Conservation (phyloP, 1,140 invertebrate genomes). For the Neuroterus valhalla region DNA sequence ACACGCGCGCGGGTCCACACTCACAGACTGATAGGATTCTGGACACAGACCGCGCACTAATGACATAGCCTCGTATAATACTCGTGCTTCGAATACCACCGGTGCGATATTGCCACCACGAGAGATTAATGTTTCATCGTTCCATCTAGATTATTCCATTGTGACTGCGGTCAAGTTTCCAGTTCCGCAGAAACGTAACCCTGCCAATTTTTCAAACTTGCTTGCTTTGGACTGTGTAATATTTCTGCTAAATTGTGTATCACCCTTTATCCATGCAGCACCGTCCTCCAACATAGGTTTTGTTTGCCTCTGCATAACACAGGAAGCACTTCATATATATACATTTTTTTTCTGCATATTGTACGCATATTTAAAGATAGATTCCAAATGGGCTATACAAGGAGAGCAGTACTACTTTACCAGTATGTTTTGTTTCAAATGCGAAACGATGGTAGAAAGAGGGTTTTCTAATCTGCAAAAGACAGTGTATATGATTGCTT, state of each 20-base stretch:
- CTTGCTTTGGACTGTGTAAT: slow-evolving; percentile 64
- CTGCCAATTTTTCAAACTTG: slow-evolving; percentile 34
- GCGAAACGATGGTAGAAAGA: too few relatives aligned
- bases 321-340: too few relatives aligned
- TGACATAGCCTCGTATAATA: slow-evolving; percentile 66
- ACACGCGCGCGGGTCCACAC: not conserved
- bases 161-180: slow-evolving; percentile 28
- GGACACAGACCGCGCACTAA: slow-evolving; percentile 57
- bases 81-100: slow-evolving; percentile 73
- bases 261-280: not conserved
- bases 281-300: too few relatives aligned
- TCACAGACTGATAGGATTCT: not conserved
- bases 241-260: slow-evolving; percentile 64
- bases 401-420: too few relatives aligned
- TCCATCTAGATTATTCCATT: slow-evolving; percentile 26
- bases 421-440: too few relatives aligned
- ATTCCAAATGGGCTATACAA: too few relatives aligned
- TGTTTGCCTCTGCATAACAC: not conserved
- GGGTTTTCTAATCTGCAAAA: too few relatives aligned
- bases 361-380: too few relatives aligned
- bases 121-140: slow-evolving; percentile 66
- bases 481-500: too few relatives aligned
- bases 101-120: slow-evolving; percentile 68
- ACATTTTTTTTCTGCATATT: too few relatives aligned
- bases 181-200: slow-evolving; percentile 31